Percentiles rank a stretch among this genome's conserved stretches.
These are phyloP conservation scores for Ganaspis brasiliensis DNA, from an alignment of 2,888 invertebrate genomes.

Conservation along the genomic window DNA sequence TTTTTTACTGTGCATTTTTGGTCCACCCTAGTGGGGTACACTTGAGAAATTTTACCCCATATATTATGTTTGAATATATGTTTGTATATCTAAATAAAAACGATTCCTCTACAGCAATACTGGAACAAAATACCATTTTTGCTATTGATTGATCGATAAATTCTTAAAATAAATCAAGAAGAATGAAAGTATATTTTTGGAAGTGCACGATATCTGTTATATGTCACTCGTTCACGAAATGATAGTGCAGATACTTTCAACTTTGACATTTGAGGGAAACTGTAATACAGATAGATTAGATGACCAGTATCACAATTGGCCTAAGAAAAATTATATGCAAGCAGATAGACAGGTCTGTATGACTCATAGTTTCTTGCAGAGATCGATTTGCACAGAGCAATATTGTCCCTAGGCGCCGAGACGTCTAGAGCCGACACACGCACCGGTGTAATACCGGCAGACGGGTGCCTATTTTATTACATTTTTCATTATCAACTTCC, in stretches of 20 bases:
- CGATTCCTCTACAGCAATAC: background rate
- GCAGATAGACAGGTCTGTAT: slow-evolving; percentile 68
- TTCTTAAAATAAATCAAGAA: slow-evolving; percentile 17
- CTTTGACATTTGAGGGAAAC: background rate
- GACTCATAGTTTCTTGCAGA: slow-evolving; percentile 72
- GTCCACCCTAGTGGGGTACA: too few species aligned
- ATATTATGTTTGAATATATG: background rate
- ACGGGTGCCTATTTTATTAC: slow-evolving; percentile 10
- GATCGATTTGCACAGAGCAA: slow-evolving; percentile 78
- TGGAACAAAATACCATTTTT: background rate
- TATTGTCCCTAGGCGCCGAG: slow-evolving; percentile 78
- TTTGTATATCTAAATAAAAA: background rate
- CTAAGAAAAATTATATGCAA: slow-evolving; percentile 16
- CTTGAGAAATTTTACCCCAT: too few species aligned
- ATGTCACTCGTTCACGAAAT: background rate
- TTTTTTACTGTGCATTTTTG: too few species aligned
- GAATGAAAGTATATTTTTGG: slow-evolving; percentile 10
- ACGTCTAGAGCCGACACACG: slow-evolving; percentile 76
- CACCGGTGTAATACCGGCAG: slow-evolving; percentile 38
- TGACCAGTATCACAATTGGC: background rate
- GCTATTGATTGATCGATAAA: background rate
- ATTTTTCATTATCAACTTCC: background rate
- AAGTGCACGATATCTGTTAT: background rate
- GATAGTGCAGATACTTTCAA: slow-evolving; percentile 6
- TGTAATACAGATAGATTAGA: background rate